Percentiles rank a stretch among this genome's conserved stretches.
Evolutionary conservation across 2,113 vertebrate species (phyloP).

Genomic region (Gila orcuttii): DNA sequence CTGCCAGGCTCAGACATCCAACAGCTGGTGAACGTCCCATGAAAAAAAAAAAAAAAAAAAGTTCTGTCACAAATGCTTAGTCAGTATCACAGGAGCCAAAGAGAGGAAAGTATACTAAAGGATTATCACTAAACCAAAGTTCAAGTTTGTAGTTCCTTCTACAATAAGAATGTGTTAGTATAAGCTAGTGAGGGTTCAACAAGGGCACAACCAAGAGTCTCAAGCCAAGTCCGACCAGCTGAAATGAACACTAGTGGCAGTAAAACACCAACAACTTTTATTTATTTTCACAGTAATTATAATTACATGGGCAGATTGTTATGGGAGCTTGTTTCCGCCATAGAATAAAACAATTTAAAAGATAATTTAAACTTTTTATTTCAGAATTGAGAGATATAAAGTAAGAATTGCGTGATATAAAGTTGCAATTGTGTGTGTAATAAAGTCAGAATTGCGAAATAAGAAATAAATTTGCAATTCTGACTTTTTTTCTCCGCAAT

Average conservation of each 20-base stretch:
- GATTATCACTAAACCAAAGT: background rate
- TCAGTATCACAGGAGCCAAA: slow-evolving; percentile 33
- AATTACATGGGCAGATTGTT: background rate
- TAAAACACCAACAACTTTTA: background rate
- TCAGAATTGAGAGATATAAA: too few species aligned
- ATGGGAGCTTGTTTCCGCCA: too few species aligned
- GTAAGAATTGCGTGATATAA: too few species aligned
- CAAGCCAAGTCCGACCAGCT: background rate
- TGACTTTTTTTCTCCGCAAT: too few species aligned
- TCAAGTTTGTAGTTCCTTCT: background rate
- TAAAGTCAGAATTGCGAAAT: too few species aligned
- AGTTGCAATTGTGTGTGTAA: too few species aligned
- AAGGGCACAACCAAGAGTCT: background rate
- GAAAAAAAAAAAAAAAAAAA: background rate
- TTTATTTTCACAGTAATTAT: background rate
- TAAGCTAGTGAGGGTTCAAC: background rate
- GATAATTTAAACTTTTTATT: too few species aligned
- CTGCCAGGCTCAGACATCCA: slow-evolving; percentile 9
- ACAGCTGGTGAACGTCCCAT: slow-evolving; percentile 51
- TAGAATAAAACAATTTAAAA: too few species aligned
- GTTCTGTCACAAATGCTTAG: slow-evolving; percentile 21
- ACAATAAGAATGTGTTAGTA: background rate
- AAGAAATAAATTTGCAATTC: too few species aligned
- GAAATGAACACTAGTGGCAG: background rate
- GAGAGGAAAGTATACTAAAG: background rate